Conservation (phyloP, 2,113 vertebrate genomes). For the Dromas ardeola region DNA sequence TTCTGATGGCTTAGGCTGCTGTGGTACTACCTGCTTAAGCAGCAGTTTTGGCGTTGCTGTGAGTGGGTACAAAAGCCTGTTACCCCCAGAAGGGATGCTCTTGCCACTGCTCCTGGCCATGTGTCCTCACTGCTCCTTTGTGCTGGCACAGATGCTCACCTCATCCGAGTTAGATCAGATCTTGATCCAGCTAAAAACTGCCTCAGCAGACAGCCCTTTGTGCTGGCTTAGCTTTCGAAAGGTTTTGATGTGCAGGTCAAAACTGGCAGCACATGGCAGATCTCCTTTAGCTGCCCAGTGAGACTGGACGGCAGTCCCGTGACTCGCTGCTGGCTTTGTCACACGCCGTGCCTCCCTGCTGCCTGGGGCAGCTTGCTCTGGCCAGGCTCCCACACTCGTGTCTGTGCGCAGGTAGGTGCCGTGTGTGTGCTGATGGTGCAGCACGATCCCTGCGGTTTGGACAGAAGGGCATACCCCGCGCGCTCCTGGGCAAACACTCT, state of each 20-base stretch:
- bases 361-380: rapidly evolving
- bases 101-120: background rate
- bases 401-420: rapidly evolving
- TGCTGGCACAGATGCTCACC: background rate
- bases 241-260: background rate
- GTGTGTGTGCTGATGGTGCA: background rate
- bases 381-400: no score
- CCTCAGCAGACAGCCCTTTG: background rate
- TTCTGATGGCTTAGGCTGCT: background rate
- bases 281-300: background rate
- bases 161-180: background rate
- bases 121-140: background rate
- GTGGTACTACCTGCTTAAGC: background rate
- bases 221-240: background rate
- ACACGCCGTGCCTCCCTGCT: rapidly evolving
- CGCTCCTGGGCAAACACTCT: background rate
- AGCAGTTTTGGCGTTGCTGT: background rate
- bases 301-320: rapidly evolving
- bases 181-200: background rate
- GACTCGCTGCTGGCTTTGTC: background rate
- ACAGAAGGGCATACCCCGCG: background rate
- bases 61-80: background rate
- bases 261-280: rapidly evolving
- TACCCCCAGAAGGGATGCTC: background rate
- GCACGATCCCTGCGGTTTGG: rapidly evolving